Evolutionary conservation across 30 jellyfish, hydroid and myxozoan genomes (phyloP).

Genomic region (Chrysaora quinquecirrha): DNA sequence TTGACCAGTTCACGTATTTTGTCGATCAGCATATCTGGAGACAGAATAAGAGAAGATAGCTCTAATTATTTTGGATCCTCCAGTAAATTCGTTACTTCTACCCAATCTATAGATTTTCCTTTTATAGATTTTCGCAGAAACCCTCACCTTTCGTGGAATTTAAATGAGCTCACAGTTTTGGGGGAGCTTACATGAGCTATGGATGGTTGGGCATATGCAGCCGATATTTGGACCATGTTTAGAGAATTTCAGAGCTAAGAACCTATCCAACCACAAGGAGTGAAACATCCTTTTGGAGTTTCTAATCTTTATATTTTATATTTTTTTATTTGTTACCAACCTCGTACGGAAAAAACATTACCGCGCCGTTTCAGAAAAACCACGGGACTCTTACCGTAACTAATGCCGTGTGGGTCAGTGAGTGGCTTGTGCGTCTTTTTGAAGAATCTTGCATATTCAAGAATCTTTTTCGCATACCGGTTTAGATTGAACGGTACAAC

Average conservation of each 20-base stretch:
- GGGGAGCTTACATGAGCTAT: neutral
- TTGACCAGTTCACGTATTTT: slow-evolving; percentile 21
- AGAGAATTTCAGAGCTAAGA: no score
- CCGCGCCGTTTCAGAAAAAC: no score
- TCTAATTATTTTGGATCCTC: neutral
- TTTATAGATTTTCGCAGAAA: no score
- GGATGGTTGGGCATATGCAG: neutral
- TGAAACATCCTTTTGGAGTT: no score
- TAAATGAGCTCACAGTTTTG: no score
- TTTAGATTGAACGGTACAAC: slow-evolving; percentile 72
- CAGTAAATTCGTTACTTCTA: neutral
- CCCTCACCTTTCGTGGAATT: no score
- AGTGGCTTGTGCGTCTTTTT: slow-evolving; percentile 11
- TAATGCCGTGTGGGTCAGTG: slow-evolving; percentile 39
- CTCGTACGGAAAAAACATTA: no score
- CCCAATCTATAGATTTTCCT: neutral
- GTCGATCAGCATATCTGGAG: slow-evolving; percentile 21
- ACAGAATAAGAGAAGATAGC: neutral
- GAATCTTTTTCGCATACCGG: slow-evolving; percentile 39
- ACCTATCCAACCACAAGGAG: no score
- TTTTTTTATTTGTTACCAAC: no score
- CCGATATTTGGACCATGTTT: no score
- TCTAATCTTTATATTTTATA: no score
- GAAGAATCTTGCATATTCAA: slow-evolving; percentile 24
- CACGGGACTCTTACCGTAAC: slow-evolving; percentile 55